A percentile compares a stretch with the other conserved stretches of the same genome.
Conservation (phyloP, 2,888 invertebrate species). For the Macrophya alboannulata region DNA sequence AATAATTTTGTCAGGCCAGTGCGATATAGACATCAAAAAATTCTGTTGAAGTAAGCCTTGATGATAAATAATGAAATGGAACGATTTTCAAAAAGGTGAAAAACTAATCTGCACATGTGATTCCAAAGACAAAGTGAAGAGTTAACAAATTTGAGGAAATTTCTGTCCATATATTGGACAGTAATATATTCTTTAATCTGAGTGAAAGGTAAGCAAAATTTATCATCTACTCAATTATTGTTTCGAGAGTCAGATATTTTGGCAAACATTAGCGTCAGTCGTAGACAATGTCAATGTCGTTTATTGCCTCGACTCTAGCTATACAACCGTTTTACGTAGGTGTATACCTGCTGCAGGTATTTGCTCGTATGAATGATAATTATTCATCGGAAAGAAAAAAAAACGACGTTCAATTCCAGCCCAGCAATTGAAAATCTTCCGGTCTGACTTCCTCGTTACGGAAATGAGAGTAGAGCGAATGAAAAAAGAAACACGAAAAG, state of each 20-base stretch:
- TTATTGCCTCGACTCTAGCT: not conserved
- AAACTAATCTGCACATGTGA: not conserved
- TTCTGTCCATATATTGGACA: not conserved
- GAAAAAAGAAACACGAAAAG: not conserved
- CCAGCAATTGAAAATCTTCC: not conserved
- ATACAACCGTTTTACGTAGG: not conserved
- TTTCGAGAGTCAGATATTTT: not conserved
- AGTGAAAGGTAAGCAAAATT: conserved; percentile 1
- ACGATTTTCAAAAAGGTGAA: not conserved
- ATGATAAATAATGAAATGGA: not conserved
- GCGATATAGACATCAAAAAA: not conserved
- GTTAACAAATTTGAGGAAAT: not conserved
- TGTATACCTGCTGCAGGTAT: not conserved
- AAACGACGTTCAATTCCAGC: not conserved
- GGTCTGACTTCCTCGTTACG: not conserved
- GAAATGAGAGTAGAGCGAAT: not conserved
- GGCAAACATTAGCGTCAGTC: conserved; percentile 8
- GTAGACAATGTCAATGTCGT: conserved; percentile 9
- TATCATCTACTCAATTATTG: not conserved
- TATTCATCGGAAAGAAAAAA: not conserved
- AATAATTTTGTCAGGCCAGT: not conserved
- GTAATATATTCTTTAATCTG: not conserved
- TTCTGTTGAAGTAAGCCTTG: not conserved
- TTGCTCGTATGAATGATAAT: not conserved
- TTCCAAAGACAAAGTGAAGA: conserved; percentile 16